phyloP scores from a whole-genome alignment of 2,888 invertebrate species.

The Aspidapion aeneum region DNA sequence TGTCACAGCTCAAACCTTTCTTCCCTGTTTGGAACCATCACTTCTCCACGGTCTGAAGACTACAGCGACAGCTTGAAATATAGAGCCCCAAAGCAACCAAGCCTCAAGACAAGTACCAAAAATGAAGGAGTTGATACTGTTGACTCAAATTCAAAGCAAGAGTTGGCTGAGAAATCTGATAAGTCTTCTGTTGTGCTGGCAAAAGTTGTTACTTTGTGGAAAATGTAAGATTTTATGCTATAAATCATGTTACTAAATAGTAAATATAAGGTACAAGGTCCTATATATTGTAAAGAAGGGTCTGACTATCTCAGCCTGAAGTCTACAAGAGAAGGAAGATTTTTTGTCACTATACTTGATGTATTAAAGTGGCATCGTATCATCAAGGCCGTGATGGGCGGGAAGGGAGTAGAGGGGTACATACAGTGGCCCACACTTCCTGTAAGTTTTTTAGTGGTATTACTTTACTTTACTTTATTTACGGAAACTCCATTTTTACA shows the following conservation, averaged over 20 bases:
- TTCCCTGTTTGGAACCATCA: constrained; percentile 15
- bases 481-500: too few species aligned
- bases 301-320: too few species aligned
- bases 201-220: constrained; percentile 20
- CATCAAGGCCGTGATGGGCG: too few species aligned
- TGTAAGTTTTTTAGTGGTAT: too few species aligned
- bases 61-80: constrained; percentile 14
- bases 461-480: too few species aligned
- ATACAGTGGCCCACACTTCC: too few species aligned
- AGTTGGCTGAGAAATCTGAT: neutral
- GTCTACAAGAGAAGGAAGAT: too few species aligned
- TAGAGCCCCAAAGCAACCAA: constrained; percentile 24
- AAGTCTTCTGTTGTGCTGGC: constrained; percentile 21
- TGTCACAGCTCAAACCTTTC: constrained; percentile 20
- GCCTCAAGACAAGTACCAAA: neutral
- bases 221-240: constrained; percentile 15
- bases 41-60: constrained; percentile 6
- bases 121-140: neutral
- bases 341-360: too few species aligned
- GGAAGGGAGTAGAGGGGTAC: too few species aligned
- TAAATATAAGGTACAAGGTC: too few species aligned
- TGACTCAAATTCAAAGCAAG: neutral
- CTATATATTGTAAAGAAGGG: too few species aligned
- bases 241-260: neutral
- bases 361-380: too few species aligned